A percentile compares a stretch with the other conserved stretches of the same genome.
Evolutionary conservation across 1,140 invertebrate species (phyloP).

Genomic region (Rhagoletis pomonella): DNA sequence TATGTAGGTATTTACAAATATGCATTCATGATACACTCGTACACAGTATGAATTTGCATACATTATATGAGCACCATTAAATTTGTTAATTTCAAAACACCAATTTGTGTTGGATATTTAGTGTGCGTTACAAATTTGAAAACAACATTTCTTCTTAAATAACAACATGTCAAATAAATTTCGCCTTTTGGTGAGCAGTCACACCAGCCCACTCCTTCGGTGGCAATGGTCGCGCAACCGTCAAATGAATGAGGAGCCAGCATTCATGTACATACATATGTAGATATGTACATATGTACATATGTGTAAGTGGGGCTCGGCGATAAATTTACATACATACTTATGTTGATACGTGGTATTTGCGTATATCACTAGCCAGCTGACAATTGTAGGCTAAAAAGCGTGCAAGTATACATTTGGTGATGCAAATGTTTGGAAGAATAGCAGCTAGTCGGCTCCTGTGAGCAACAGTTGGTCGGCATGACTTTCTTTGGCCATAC

Average conservation of each 20-base stretch:
- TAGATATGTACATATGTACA: neutral
- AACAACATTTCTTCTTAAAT: slow-evolving; percentile 47
- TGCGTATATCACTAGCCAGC: too few species aligned
- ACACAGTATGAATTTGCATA: neutral
- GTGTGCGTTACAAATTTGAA: slow-evolving; percentile 49
- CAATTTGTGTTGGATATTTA: slow-evolving; percentile 46
- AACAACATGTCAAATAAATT: slow-evolving; percentile 53
- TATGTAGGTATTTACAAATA: neutral
- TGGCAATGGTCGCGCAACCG: neutral
- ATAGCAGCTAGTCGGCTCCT: neutral
- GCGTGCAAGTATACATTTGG: neutral
- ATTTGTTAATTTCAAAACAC: slow-evolving; percentile 50
- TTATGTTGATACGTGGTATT: neutral
- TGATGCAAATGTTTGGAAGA: neutral
- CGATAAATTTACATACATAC: neutral
- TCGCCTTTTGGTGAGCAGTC: slow-evolving; percentile 4
- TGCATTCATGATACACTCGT: neutral
- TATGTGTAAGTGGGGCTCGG: too few species aligned
- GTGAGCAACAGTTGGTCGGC: slow-evolving; percentile 10
- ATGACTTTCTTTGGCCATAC: neutral
- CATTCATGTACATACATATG: neutral
- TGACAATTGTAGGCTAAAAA: too few species aligned
- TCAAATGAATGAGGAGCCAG: slow-evolving; percentile 12
- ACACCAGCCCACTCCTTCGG: slow-evolving; percentile 6
- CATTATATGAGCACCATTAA: slow-evolving; percentile 19